These are phyloP conservation scores for Chloropsis hardwickii DNA, from an alignment of 2,113 vertebrate genomes.

Conservation along the genomic window DNA sequence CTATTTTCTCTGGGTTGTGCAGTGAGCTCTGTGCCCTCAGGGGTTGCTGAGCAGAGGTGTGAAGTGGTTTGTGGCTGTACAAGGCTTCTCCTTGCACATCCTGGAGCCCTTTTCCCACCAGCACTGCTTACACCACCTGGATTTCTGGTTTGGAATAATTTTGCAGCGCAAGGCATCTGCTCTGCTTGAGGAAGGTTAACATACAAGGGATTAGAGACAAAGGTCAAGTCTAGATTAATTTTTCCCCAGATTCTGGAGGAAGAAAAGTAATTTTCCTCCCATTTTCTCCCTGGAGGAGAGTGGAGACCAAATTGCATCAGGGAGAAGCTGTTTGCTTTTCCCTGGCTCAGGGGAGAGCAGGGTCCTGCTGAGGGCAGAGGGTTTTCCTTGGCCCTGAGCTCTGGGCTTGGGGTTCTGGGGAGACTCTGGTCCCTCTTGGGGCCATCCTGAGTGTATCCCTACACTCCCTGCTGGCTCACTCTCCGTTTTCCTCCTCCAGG, in stretches of 20 bases:
- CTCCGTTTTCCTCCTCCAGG: neutral
- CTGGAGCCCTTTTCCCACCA: neutral
- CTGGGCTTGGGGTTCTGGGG: neutral
- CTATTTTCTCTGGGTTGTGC: fast-evolving
- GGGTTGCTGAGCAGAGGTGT: neutral
- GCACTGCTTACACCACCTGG: neutral
- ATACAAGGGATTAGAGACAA: neutral
- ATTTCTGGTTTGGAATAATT: neutral
- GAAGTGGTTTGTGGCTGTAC: neutral
- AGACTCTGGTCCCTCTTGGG: neutral
- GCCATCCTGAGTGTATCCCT: fast-evolving
- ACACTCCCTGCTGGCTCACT: fast-evolving
- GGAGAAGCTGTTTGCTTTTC: neutral
- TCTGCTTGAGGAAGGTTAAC: neutral
- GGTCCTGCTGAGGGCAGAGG: neutral
- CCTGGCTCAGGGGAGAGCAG: neutral
- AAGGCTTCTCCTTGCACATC: neutral
- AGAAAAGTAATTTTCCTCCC: neutral
- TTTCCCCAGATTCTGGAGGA: neutral
- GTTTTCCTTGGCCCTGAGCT: neutral
- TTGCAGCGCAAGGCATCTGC: neutral
- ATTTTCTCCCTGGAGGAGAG: neutral
- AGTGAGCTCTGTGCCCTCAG: neutral
- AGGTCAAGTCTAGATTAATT: neutral
- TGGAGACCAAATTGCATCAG: neutral